phyloP scores from a whole-genome alignment of 2,888 invertebrate species.

The Ichneumon xanthorius region DNA sequence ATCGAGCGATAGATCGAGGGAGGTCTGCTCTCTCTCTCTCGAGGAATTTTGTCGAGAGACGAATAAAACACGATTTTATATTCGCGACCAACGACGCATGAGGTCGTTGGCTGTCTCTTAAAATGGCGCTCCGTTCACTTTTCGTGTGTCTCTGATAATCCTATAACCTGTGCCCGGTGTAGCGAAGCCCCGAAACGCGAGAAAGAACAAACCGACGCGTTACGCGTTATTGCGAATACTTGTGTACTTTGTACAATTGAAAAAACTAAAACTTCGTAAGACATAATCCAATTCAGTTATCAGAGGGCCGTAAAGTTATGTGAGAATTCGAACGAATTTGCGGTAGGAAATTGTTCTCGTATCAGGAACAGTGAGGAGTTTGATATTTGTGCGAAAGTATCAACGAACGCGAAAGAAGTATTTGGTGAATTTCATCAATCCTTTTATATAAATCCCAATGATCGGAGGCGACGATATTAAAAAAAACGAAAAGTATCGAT shows the following conservation, averaged over 20 bases:
- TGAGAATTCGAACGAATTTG: constrained; percentile 5
- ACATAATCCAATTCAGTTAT: neutral
- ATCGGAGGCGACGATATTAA: constrained; percentile 12
- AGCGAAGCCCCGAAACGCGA: constrained; percentile 3
- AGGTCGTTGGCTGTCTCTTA: constrained; percentile 18
- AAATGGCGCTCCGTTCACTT: constrained; percentile 18
- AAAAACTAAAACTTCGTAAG: neutral
- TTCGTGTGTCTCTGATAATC: constrained; percentile 4
- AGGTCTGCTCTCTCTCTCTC: neutral
- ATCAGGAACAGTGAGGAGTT: constrained; percentile 7
- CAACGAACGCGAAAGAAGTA: constrained; percentile 31
- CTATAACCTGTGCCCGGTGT: constrained; percentile 43
- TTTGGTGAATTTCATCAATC: constrained; percentile 66
- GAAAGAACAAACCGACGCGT: constrained; percentile 12
- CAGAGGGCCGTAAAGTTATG: neutral
- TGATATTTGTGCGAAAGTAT: constrained; percentile 36
- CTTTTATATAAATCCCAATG: constrained; percentile 10
- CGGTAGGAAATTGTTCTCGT: constrained; percentile 1
- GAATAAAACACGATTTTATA: neutral
- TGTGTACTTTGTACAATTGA: neutral
- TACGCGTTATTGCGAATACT: neutral
- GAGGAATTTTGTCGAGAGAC: too few relatives aligned
- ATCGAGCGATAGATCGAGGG: constrained; percentile 21
- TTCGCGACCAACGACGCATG: constrained; percentile 25
- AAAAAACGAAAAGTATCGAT: constrained; percentile 13